phyloP scores from a whole-genome alignment of 2,888 invertebrate species.

The Anthrax anthrax region DNA sequence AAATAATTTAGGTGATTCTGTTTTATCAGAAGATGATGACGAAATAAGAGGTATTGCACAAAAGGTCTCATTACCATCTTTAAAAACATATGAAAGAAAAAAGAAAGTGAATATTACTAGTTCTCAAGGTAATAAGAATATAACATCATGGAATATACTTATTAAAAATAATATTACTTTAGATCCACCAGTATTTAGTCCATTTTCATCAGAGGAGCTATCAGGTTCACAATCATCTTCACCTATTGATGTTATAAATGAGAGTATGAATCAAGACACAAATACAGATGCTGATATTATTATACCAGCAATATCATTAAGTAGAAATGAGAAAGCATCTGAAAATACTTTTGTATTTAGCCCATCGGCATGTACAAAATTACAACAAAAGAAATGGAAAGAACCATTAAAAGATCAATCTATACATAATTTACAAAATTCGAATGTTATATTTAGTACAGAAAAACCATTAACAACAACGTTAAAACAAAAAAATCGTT shows the following conservation, averaged over 20 bases:
- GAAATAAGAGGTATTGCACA: not conserved
- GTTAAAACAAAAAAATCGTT: not conserved
- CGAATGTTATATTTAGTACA: constrained; percentile 2
- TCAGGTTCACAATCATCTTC: not conserved
- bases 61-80: not conserved
- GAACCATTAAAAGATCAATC: not conserved
- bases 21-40: not conserved
- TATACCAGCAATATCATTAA: not conserved
- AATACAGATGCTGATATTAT: constrained; percentile 5
- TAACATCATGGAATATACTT: not conserved
- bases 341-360: constrained; percentile 2
- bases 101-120: not conserved
- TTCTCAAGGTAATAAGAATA: not conserved
- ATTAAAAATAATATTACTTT: not conserved
- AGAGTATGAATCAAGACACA: not conserved
- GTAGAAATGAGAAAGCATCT: too few species aligned
- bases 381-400: not conserved
- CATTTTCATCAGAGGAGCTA: not conserved
- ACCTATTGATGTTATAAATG: not conserved
- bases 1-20: not conserved
- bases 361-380: not conserved
- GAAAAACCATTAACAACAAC: not conserved
- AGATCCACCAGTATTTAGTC: not conserved
- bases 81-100: not conserved
- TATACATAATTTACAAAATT: not conserved